A percentile compares a stretch with the other conserved stretches of the same genome.
phyloP scores from a whole-genome alignment of 2,797 vertebrate genomes.

The Cirrhinus molitorella region DNA sequence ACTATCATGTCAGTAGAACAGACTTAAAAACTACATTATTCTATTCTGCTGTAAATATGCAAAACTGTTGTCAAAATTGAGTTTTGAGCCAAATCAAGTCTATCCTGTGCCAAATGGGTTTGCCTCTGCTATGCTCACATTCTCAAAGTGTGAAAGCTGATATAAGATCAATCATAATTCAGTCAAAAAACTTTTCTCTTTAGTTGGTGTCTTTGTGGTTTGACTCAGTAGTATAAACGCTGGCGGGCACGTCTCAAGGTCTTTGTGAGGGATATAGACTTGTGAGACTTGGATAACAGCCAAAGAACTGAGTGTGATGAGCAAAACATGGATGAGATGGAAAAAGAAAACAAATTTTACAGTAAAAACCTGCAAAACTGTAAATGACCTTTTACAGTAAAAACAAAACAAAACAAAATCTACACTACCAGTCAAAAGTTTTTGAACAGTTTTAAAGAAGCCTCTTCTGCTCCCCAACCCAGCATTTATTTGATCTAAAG shows the following conservation, averaged over 20 bases:
- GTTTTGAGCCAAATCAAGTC: not conserved
- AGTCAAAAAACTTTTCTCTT: not conserved
- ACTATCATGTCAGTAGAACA: not conserved
- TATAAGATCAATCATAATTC: not conserved
- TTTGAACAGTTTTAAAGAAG: too few relatives aligned
- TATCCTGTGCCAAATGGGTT: not conserved
- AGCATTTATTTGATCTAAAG: too few relatives aligned
- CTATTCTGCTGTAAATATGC: too few relatives aligned
- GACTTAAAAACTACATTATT: not conserved
- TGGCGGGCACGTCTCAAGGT: constrained; percentile 34
- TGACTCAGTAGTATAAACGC: constrained; percentile 54
- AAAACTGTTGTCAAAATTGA: not conserved
- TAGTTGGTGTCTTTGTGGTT: not conserved
- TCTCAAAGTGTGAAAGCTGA: not conserved
- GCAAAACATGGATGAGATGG: not conserved
- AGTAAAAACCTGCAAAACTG: too few relatives aligned
- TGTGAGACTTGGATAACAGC: constrained; percentile 1
- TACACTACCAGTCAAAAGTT: too few relatives aligned
- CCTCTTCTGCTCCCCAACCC: too few relatives aligned
- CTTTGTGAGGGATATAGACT: not conserved
- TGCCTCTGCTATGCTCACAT: not conserved
- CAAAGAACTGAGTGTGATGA: not conserved
- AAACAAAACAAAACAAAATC: too few relatives aligned
- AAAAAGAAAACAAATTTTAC: too few relatives aligned
- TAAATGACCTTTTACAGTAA: too few relatives aligned